Conservation (phyloP, 1,140 invertebrate species). For the Ceratitis capitata region DNA sequence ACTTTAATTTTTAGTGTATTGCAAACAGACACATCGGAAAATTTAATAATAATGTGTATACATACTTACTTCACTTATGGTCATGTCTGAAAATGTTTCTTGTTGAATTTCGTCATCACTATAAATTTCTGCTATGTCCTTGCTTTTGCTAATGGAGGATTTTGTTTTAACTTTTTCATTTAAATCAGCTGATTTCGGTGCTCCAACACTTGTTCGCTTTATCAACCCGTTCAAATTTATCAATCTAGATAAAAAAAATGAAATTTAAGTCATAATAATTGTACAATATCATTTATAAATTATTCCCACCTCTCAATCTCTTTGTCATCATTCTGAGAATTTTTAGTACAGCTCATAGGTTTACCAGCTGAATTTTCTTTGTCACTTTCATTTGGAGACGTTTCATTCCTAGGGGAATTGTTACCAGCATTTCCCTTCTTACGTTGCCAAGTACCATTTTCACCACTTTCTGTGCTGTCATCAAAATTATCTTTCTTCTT, state of each 20-base stretch:
- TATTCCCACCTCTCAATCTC: conserved; percentile 55
- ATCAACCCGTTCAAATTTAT: conserved; percentile 52
- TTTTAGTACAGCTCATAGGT: neutral
- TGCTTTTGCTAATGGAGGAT: conserved; percentile 38
- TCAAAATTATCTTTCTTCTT: neutral
- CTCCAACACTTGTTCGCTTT: conserved; percentile 41
- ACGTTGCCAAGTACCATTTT: neutral
- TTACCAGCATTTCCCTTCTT: neutral
- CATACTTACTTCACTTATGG: conserved; percentile 52
- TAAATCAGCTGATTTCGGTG: conserved; percentile 21
- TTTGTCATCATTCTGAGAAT: conserved; percentile 44
- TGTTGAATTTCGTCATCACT: conserved; percentile 47
- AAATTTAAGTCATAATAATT: neutral
- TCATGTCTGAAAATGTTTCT: conserved; percentile 43
- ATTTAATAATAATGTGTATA: conserved; percentile 40
- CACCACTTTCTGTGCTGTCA: neutral
- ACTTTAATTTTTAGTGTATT: too few species aligned
- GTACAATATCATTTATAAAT: neutral
- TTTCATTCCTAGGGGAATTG: neutral
- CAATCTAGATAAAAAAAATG: conserved; percentile 42
- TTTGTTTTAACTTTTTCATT: conserved; percentile 43
- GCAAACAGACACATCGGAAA: too few species aligned
- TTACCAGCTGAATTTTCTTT: conserved; percentile 48
- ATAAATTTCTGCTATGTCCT: conserved; percentile 13
- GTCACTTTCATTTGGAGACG: conserved; percentile 45